Evolutionary conservation across 2,888 invertebrate genomes (phyloP), one percentile per base, ranked within the genome.

Genomic region (Entomobrya multifasciata): DNA sequence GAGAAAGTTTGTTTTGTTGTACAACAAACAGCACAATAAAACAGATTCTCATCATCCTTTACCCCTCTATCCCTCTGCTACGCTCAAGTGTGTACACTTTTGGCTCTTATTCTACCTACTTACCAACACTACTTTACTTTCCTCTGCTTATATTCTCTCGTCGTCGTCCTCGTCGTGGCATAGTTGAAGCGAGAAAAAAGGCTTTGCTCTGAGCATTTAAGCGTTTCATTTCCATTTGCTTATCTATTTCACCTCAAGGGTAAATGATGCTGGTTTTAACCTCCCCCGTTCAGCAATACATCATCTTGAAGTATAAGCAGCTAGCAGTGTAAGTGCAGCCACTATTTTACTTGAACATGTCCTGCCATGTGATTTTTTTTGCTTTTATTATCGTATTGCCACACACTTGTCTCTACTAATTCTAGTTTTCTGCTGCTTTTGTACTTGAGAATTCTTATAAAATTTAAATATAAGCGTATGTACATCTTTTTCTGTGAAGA

Each of bases 161-260:
- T 52, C 52, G 1, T 52, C 52, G n/a, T 52, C 22, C 41, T 67
- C 65, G n/a, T 22, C 22, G 22, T 70, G 47, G 25, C 44, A 1
- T 70, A 27, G 70, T 47, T 70, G 47, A 70, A 70, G 70, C 70
- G 25, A 47, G 36, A 65, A 44, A 70, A 44, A 70, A 44, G 11
- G 74, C 36, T 55, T 74, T 52, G 41, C 72, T 72, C 36, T 52
- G 30, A 74, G 55, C 74, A 55, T 55, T 74, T 74, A 74, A 74
- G 74, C 55, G 41, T 62, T 78, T 65, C 78, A 78, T 78, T 78
- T 65, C 78, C 25, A 47, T 78, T 78, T 62, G 78, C 78, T 62
- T 77, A 78, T 62, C 78, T 65, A 78, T 65, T 60, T 60, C 62
- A 78, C 62, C 78, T 78, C 49, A 60, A 78, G 78, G 78, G 65